Evolutionary conservation across 2,888 invertebrate species (phyloP).

Genomic region (Drosophila borealis): DNA sequence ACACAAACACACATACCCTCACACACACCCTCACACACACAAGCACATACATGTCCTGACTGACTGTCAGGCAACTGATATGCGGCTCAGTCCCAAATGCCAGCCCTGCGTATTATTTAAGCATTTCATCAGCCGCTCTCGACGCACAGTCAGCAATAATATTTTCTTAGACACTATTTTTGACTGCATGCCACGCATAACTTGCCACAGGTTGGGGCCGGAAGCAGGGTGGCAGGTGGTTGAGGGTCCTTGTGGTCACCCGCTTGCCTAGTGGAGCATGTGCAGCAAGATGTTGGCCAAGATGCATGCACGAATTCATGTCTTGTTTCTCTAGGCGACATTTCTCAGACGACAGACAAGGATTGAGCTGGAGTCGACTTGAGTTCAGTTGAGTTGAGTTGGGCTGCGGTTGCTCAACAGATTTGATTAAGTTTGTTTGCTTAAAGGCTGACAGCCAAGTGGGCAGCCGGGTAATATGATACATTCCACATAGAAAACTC

Average conservation of each 20-base stretch:
- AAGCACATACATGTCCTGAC: slow-evolving; percentile 39
- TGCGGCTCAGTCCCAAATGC: slow-evolving; percentile 63
- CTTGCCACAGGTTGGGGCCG: slow-evolving; percentile 41
- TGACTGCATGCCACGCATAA: slow-evolving; percentile 60
- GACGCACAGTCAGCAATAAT: slow-evolving; percentile 73
- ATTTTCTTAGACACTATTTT: slow-evolving; percentile 68
- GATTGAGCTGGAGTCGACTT: slow-evolving; percentile 26
- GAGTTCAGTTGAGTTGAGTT: slow-evolving; percentile 42
- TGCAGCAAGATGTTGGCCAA: slow-evolving; percentile 46
- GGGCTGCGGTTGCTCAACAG: slow-evolving; percentile 66
- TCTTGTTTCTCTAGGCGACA: slow-evolving; percentile 61
- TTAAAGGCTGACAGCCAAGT: slow-evolving; percentile 36
- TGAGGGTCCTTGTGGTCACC: slow-evolving; percentile 55
- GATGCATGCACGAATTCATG: slow-evolving; percentile 53
- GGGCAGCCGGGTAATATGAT: slow-evolving; percentile 36
- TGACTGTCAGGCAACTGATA: slow-evolving; percentile 81
- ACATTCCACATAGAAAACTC: slow-evolving; percentile 25
- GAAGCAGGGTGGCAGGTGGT: background rate
- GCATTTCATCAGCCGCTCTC: slow-evolving; percentile 56
- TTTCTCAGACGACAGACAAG: slow-evolving; percentile 57
- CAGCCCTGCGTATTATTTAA: slow-evolving; percentile 34
- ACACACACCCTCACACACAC: slow-evolving; percentile 37
- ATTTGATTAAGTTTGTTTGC: slow-evolving; percentile 68
- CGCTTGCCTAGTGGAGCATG: slow-evolving; percentile 37
- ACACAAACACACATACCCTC: background rate